phyloP scores from a whole-genome alignment of 2,797 vertebrate genomes.

The Myotis planiceps region DNA sequence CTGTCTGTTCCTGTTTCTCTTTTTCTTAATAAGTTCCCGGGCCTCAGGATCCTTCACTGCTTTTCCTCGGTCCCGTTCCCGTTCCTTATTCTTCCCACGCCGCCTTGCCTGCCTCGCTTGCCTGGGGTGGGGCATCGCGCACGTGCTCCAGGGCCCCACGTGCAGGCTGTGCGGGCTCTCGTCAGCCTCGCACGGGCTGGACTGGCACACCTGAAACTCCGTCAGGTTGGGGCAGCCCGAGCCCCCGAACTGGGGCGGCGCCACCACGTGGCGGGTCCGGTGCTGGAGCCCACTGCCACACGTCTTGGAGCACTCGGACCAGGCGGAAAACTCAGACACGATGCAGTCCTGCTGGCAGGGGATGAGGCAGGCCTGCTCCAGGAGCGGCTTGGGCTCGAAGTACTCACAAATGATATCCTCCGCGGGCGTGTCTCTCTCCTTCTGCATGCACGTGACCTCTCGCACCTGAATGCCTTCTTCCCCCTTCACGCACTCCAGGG shows the following conservation, averaged over 20 bases:
- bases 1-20: constrained; percentile 94
- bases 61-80: constrained; percentile 88
- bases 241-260: constrained; percentile 94
- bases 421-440: constrained; percentile 88
- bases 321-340: constrained; percentile 93
- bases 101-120: constrained; percentile 86
- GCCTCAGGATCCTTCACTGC: constrained; percentile 93
- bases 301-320: constrained; percentile 96
- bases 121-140: constrained; percentile 87
- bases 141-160: constrained; percentile 92
- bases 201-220: constrained; percentile 94
- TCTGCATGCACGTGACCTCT: constrained; percentile 93
- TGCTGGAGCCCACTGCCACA: constrained; percentile 95
- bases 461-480: constrained; percentile 96
- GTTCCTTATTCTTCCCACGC: constrained; percentile 90
- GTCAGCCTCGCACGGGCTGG: constrained; percentile 88
- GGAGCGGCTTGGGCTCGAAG: constrained; percentile 95
- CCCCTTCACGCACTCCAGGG: constrained; percentile 89
- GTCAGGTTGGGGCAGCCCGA: constrained; percentile 94
- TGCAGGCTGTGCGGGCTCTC: constrained; percentile 93
- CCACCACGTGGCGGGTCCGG: constrained; percentile 92
- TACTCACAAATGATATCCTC: constrained; percentile 97
- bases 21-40: constrained; percentile 96
- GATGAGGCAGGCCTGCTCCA: constrained; percentile 98
- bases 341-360: constrained; percentile 96